These are phyloP conservation scores for Stomatorhinus walkeri DNA, from an alignment of 2,797 vertebrate species.

Conservation along the genomic window DNA sequence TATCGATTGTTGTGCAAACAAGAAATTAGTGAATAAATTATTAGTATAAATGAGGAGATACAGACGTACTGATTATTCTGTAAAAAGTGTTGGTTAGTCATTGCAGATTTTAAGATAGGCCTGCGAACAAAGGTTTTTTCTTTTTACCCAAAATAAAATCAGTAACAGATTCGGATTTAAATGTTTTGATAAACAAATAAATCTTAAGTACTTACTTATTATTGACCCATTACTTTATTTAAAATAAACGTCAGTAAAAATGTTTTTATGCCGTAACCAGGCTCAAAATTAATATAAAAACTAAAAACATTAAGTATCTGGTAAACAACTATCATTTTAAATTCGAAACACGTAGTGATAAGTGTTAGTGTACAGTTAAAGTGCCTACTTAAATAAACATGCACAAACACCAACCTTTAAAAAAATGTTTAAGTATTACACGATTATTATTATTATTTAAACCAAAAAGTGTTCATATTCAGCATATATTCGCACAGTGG, in stretches of 20 bases:
- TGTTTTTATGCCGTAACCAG: background rate
- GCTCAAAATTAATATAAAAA: background rate
- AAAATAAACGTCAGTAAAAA: background rate
- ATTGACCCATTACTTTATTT: background rate
- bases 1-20: background rate
- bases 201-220: background rate
- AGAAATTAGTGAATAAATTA: background rate
- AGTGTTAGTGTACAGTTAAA: background rate
- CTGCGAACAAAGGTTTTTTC: background rate
- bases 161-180: background rate
- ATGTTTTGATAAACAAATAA: background rate
- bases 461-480: background rate
- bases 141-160: background rate
- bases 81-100: background rate
- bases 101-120: background rate
- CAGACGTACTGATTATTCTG: background rate
- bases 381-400: background rate
- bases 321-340: background rate
- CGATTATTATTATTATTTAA: background rate
- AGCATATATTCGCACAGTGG: background rate
- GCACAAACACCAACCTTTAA: background rate
- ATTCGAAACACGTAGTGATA: background rate
- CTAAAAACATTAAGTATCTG: background rate
- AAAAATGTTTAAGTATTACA: background rate
- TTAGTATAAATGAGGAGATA: background rate